Evolutionary conservation across 2,113 vertebrate genomes (phyloP), one percentile per base, ranked within the genome.

Genomic region (Donacobius atricapilla): DNA sequence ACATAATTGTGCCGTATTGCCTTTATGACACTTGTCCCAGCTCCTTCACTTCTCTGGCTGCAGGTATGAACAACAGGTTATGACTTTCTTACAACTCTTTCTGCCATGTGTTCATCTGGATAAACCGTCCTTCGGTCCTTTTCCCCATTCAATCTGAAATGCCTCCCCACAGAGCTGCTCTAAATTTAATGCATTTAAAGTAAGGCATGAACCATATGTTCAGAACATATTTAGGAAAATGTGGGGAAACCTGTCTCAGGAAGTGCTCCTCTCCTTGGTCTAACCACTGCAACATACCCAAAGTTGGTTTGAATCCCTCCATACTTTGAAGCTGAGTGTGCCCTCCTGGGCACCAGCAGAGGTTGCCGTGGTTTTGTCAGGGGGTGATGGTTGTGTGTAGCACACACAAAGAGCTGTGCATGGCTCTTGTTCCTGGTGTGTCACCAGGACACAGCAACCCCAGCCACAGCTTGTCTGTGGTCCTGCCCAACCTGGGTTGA

Each of bases 321-420:
- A 30, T 3, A 7, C 5, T 28, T 28, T 45, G 30, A 20, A 65
- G 15, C 17, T 45, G 45, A 63, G 7, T 15, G 17, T 70, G 72
- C 33, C 42, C 22, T 90, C 27, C 11, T 53, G 58, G 15, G 13
- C 31, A 65, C 15, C 75, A 86, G 64, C 47, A 56, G 75, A 84
- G 30, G 10, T 27, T 21, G 56, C 11, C 0, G 0, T 7, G 7
- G 17, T n/a, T 25, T 40, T 3, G 1, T 25, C 68, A 40, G 37
- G 23, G 0, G 24, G 11, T 0, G 1, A 60, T 27, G 12, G 13
- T 2, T 20, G 1, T 23, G 15, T 1, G 1, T 10, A 45, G 28
- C 3, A 1, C 31, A 30, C 19, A 40, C 14, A 2, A 4, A 1
- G 2, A 54, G 17, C 2, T 51, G 33, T 54, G 27, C 44, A 18